phyloP scores from a whole-genome alignment of 2,888 invertebrate species.

The Apamea monoglypha region DNA sequence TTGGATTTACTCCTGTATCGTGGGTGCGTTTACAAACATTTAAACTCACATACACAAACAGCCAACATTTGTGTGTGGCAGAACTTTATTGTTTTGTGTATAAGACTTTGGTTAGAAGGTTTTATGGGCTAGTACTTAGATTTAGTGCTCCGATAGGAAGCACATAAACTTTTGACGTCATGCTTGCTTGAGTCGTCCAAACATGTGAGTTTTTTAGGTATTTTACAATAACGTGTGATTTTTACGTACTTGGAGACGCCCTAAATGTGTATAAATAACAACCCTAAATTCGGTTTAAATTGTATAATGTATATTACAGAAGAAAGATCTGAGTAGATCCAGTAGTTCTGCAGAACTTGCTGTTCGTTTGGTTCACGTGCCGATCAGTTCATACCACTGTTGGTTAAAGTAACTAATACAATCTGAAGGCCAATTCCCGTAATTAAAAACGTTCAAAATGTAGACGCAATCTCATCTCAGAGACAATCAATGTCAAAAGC shows the following conservation, averaged over 20 bases:
- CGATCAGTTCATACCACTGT: not conserved
- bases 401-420: no score
- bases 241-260: constrained; percentile 15
- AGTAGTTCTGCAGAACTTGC: not conserved
- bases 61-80: no score
- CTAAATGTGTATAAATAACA: constrained; percentile 6
- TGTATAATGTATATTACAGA: not conserved
- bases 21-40: no score
- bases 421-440: no score
- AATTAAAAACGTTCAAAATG: no score
- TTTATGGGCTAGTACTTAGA: constrained; percentile 51
- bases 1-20: no score
- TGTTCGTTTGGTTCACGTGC: not conserved
- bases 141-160: constrained; percentile 48
- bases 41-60: no score
- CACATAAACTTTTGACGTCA: constrained; percentile 45
- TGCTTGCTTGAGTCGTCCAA: not conserved
- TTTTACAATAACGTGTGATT: constrained; percentile 24
- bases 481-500: no score
- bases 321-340: not conserved
- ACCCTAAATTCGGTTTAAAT: not conserved
- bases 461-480: no score
- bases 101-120: constrained; percentile 16
- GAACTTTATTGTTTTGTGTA: constrained; percentile 48
- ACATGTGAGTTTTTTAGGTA: constrained; percentile 3